A percentile compares a stretch with the other conserved stretches of the same genome.
These are phyloP conservation scores for Elmis aenea DNA, from an alignment of 2,888 invertebrate species.

Conservation along the genomic window DNA sequence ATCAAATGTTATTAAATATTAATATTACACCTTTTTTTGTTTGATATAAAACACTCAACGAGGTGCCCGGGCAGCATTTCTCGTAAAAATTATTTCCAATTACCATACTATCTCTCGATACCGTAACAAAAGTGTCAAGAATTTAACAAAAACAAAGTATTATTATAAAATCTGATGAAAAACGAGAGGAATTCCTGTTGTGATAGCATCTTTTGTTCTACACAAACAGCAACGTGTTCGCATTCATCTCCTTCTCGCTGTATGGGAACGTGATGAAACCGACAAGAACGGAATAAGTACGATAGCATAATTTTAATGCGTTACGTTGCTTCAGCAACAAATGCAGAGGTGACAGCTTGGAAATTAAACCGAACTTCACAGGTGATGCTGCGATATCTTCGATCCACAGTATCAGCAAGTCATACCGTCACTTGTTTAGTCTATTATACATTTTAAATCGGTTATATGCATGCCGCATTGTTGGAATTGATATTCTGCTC, in stretches of 20 bases:
- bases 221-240: background rate
- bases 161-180: constrained; percentile 24
- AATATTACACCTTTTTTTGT: no score
- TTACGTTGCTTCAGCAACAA: constrained; percentile 26
- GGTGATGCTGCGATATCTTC: constrained; percentile 29
- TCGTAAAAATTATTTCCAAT: constrained; percentile 23
- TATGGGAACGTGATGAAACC: constrained; percentile 10
- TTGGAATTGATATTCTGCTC: constrained; percentile 26
- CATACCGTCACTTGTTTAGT: constrained; percentile 18
- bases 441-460: constrained; percentile 10
- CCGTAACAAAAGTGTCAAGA: constrained; percentile 22
- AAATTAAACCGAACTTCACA: constrained; percentile 33
- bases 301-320: constrained; percentile 21
- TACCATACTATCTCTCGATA: constrained; percentile 19
- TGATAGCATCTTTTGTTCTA: constrained; percentile 22
- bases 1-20: no score
- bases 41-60: no score
- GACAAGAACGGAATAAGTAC: no score
- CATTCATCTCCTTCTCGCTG: background rate
- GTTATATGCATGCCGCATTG: constrained; percentile 29
- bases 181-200: constrained; percentile 23
- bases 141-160: constrained; percentile 24
- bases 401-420: constrained; percentile 34
- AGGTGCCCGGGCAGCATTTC: no score
- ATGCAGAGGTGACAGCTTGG: constrained; percentile 35